These are phyloP conservation scores for Sorex fumeus DNA, from an alignment of 2,113 vertebrate genomes.

Conservation along the genomic window DNA sequence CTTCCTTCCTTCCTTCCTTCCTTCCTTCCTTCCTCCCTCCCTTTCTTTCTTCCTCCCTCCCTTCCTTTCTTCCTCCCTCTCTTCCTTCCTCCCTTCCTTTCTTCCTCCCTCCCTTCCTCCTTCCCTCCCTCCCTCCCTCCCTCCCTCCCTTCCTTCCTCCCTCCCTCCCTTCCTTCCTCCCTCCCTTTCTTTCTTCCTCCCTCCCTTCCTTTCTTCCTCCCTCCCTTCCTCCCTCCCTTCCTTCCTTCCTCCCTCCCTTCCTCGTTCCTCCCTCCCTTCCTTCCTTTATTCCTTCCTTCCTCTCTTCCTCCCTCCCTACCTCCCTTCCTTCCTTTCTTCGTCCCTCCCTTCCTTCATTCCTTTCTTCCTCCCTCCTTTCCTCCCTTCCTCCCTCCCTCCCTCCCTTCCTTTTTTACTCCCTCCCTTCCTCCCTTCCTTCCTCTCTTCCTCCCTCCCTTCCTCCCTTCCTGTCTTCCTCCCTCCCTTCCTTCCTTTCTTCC, in stretches of 20 bases:
- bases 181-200: neutral
- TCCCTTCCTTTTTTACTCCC: too few species aligned
- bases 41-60: too few species aligned
- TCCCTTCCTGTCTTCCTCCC: neutral
- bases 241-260: too few species aligned
- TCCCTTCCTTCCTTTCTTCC: too few species aligned
- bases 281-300: neutral
- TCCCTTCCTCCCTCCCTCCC: neutral
- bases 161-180: too few species aligned
- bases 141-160: too few species aligned
- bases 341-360: neutral
- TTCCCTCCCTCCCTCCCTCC: too few species aligned
- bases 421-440: neutral
- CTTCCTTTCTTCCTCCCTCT: too few species aligned
- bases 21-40: neutral
- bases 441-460: neutral
- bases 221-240: neutral
- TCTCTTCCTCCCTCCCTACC: neutral
- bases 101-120: neutral
- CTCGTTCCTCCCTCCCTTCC: neutral
- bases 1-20: neutral
- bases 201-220: neutral
- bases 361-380: neutral
- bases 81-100: neutral
- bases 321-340: too few species aligned